Conservation (phyloP, 2,797 vertebrate species). For the Megaceryle alcyon region DNA sequence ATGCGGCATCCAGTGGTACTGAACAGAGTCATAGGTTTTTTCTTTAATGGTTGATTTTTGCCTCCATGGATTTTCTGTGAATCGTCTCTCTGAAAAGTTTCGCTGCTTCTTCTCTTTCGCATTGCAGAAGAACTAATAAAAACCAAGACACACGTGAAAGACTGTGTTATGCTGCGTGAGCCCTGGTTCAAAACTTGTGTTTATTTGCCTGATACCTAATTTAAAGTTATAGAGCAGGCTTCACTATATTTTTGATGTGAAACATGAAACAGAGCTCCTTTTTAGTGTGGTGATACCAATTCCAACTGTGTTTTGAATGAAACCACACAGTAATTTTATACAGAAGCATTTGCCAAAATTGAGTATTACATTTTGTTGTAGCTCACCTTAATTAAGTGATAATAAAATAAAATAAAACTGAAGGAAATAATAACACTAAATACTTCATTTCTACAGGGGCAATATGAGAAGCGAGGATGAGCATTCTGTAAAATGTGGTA, state of each 20-base stretch:
- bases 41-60: neutral
- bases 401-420: neutral
- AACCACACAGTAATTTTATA: neutral
- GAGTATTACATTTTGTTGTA: neutral
- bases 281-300: neutral
- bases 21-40: neutral
- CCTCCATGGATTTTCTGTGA: slow-evolving; percentile 12
- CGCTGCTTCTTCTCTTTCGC: slow-evolving; percentile 10
- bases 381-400: neutral
- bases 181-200: neutral
- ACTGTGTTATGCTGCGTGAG: neutral
- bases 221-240: neutral
- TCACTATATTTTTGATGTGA: neutral
- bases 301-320: neutral
- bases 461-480: neutral
- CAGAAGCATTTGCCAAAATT: neutral
- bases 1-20: neutral
- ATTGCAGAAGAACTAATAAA: slow-evolving; percentile 8
- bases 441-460: neutral
- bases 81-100: neutral
- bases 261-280: neutral
- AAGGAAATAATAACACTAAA: neutral
- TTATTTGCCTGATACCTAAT: neutral
- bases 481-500: neutral
- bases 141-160: neutral